Conservation (phyloP, 1,140 invertebrate species). For the Papilio polyxenes region DNA sequence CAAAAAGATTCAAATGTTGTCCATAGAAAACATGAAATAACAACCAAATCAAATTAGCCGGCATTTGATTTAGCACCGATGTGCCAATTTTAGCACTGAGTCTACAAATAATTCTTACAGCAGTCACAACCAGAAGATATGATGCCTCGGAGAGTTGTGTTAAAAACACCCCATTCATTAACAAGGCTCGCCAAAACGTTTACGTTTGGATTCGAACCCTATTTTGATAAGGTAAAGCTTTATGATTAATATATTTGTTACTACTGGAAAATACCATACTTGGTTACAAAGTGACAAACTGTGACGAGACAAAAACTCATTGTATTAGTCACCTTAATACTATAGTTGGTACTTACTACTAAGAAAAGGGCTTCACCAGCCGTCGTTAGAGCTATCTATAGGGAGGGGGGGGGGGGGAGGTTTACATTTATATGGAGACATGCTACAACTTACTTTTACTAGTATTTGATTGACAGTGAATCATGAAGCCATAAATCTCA, state of each 20-base stretch:
- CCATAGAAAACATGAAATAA: neutral
- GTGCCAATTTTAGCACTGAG: neutral
- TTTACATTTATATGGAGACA: too few relatives aligned
- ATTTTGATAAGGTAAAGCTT: conserved; percentile 57
- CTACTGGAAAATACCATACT: neutral
- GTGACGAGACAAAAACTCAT: neutral
- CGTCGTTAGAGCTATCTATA: too few relatives aligned
- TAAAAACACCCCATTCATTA: conserved; percentile 48
- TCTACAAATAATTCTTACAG: conserved; percentile 42
- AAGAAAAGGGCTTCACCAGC: too few relatives aligned
- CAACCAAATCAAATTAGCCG: neutral
- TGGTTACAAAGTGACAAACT: neutral
- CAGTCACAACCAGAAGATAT: conserved; percentile 42
- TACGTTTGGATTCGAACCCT: conserved; percentile 56
- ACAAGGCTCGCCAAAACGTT: conserved; percentile 62
- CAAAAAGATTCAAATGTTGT: neutral
- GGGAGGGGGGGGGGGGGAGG: too few relatives aligned
- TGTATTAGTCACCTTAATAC: neutral
- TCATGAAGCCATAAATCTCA: too few relatives aligned
- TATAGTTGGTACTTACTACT: too few relatives aligned
- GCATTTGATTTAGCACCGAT: neutral
- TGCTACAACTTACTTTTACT: too few relatives aligned
- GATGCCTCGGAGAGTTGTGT: conserved; percentile 37
- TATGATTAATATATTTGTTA: neutral
- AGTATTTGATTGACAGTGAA: too few relatives aligned